Base-by-base conservation (phyloP, 2,888 invertebrate species). In the Malacosoma neustria region DNA sequence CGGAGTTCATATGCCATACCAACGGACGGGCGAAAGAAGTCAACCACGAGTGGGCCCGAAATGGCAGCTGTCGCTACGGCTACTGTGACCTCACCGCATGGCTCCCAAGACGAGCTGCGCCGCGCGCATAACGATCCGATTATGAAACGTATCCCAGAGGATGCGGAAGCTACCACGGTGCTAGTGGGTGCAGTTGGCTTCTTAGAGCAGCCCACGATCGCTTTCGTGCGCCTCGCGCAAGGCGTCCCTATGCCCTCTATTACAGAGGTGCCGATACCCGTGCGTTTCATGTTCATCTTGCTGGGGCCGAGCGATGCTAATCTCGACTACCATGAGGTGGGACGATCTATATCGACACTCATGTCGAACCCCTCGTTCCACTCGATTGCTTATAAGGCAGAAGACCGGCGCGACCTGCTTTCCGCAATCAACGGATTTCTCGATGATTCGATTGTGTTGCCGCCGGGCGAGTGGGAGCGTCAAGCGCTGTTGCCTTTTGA, bases 401-500 rank as follows among this genome's bases (percentile, higher is more conserved):
- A 93, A 38, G 93, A 93, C 52, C 88, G 96, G 13, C 92, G 93
- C 40, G 96, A 97, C 54, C 82, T 98, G 3, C 76, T 98, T 2
- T 93, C 94, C 9, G 97, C 97, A 11, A 96, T 98, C 54, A 97
- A 98, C 69, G 96, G 96, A 66, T 99, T 98, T 74, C 86, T 99
- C 45, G 97, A 98, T 58, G 97, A 96, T 63, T 97, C 97, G 29
- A 96, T 98, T 51, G 98, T 99, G 32, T 81, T 99, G 57, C 98
- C 98, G 3, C 98, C 98, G 3, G 97, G 98, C 3, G 95, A 98
- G 67, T 98, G 97, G 96, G 97, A 97, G 75, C 90, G 94, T 43
- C 94, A 95, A 57, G 95, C 96, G 32, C 80, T 98, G 42, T 79
- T 98, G 43, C 96, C 97, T 0, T 92, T 97, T 50, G 93, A 94